Base-by-base conservation (phyloP, 2,888 invertebrate species). In the Boloria selene region DNA sequence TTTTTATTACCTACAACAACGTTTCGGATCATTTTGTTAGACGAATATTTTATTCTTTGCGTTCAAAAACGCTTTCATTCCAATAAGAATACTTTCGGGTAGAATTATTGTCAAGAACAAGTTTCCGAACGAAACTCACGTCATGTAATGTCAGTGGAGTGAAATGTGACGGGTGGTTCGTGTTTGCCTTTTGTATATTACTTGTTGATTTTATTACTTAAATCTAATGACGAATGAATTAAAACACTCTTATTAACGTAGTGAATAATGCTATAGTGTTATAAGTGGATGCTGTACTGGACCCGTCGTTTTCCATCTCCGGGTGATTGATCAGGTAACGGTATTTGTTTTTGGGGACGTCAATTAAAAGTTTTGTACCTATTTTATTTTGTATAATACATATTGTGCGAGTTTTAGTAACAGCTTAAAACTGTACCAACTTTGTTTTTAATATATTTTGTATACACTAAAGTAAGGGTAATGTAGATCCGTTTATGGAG, bases 341-440 rank as follows among this genome's bases (percentile, higher is more conserved):
- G 91, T 89, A 91, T 88, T 84, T 87, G 83, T 85, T 86, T 87
- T 85, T 87, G 89, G 85, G 86, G 82, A 90, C 90, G 89, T 90
- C 64, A 65, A 64, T 54, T 65, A 69, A 50, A 58, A 62, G 45
- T 65, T 67, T 63, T 54, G 17, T 52, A 42, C 42, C 6, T 45
- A 17, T 42, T 26, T 63, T 67, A 59, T 26, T 38, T 10, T 49
- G 26, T 49, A 14, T 18, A 0, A 17, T 38, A 16, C n/a, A 14
- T 47, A 49, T 49, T 49, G 6, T 38, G 31, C 10, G 10, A 49
- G 16, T 49, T 49, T 49, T 31, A 38, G 0, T 50, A 16, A 5
- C 10, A 38, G 2, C 7, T 59, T 31, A 18, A 38, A 49, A 4
- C 2, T 59, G 50, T 31, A 18, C 5, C 7, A 17, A 50, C 16